Base-by-base conservation (phyloP, 2,113 vertebrate species). In the Xiphophorus couchianus region DNA sequence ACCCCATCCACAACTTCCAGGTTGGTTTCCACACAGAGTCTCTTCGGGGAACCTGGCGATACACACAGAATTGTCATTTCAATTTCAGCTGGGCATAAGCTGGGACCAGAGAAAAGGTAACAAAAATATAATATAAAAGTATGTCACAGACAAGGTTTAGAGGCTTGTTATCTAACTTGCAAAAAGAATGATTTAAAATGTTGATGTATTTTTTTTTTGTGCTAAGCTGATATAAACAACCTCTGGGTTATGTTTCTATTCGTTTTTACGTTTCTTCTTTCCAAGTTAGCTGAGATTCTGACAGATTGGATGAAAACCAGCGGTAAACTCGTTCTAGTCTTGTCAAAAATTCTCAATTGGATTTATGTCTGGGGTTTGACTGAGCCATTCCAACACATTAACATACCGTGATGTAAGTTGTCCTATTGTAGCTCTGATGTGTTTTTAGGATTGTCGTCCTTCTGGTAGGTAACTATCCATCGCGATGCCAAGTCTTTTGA, bases 1-100 rank as follows among this genome's bases (percentile, higher is more conserved):
- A 99, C 89, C 98, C 98, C 85, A 96, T 96, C 76, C 95, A 96
- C 79, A 97, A 97, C 91, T 99, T 99, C 84, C 97, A 99, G 97
- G 98, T 99, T 85, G 37, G 86, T 69, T 54, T 48, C 54, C 68
- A 51, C 39, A 27, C 61, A 61, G 5, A 68, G 58, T 15, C 29
- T 65, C 54, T n/a, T 51, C 8, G 8, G 9, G 17, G 17, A 5
- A 19, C 48, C 19, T 1, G 0, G 25, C 3, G 51, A 58, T n/a
- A n/a, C 22, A 25, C 22, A 6, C 44, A 19, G 5, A 48, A 19
- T 19, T 19, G 17, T 48, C 5, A 48, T 48, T 22, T 48, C 44
- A 19, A 1, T 48, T 6, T 48, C 44, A 48, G 14, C 44, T 19
- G 44, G 44, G 44, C 17, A 11, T 3, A 11, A 48, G 44, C 44